Evolutionary conservation across 2,888 invertebrate species (phyloP), one percentile per base, ranked within the genome.

Genomic region (Eubasilissa splendida): DNA sequence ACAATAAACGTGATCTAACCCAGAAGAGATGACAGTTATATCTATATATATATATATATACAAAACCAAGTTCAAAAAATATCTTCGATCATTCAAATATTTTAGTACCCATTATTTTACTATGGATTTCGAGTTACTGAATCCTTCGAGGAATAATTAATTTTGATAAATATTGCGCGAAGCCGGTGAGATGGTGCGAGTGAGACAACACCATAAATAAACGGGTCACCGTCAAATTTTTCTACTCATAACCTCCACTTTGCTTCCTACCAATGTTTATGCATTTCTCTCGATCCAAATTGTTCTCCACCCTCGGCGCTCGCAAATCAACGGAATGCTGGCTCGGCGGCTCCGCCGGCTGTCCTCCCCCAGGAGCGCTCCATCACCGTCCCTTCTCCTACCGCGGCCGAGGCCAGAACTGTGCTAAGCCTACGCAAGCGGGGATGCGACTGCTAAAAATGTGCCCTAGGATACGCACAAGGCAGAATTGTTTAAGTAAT

Each of bases 311-410:
- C 79, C 79, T 52, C 65, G 76, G 60, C 76, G 80, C 80, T 80
- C 77, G 80, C 80, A 80, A 80, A 80, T 80, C 77, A 80, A 80
- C 70, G 33, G 70, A 54, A 54, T 33, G 63, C 59, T 65, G 77
- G 77, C 73, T 52, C 59, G 60, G 54, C 54, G 1, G 75, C 65
- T 54, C 75, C 52, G 54, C 79, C 53, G 50, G 56, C 71, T 60
- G 12, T 66, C 54, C 52, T 58, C 80, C 76, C 76, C 53, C 50
- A 74, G 76, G 80, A 70, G 59, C 76, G 52, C 70, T 80, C 76
- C 80, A 76, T 80, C 76, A 80, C 66, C 77, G 22, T 77, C 58
- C 68, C 77, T 50, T 22, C 70, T 70, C 53, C 54, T 14, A 22
- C 50, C 42, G 14, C 9, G n/a, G 11, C 54, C 53, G 54, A 33